These are phyloP conservation scores for Drosophila takahashii DNA, from an alignment of 1,140 invertebrate genomes.

Conservation along the genomic window DNA sequence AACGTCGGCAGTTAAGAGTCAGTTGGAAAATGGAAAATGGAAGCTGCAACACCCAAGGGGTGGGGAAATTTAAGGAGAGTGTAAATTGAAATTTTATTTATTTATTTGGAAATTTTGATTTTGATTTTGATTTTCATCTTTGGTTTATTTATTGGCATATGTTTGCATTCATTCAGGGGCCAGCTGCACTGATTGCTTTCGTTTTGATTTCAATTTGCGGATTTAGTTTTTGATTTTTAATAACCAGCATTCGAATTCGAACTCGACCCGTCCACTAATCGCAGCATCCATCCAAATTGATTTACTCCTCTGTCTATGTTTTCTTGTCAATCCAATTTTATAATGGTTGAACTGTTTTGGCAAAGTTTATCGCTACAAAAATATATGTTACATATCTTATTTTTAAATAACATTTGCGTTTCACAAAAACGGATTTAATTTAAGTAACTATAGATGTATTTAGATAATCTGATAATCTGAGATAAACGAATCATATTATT, in stretches of 20 bases:
- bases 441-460: too few relatives aligned
- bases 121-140: slow-evolving; percentile 31
- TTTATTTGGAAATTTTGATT: slow-evolving; percentile 41
- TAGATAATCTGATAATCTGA: too few relatives aligned
- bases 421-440: neutral
- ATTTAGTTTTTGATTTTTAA: slow-evolving; percentile 18
- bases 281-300: neutral
- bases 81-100: slow-evolving; percentile 48
- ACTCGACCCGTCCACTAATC: slow-evolving; percentile 13
- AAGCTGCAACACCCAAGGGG: neutral
- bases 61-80: slow-evolving; percentile 3
- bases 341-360: neutral
- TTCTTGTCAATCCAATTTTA: neutral
- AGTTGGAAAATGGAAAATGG: neutral
- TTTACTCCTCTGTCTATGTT: neutral
- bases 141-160: slow-evolving; percentile 29
- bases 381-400: neutral
- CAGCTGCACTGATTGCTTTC: slow-evolving; percentile 32
- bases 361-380: neutral
- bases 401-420: neutral
- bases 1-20: neutral
- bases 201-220: slow-evolving; percentile 26
- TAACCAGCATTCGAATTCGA: slow-evolving; percentile 1
- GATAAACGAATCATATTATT: too few relatives aligned
- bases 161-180: slow-evolving; percentile 9